Evolutionary conservation across 1,140 invertebrate genomes (phyloP), one percentile per base, ranked within the genome.

Genomic region (Lepidurus couesii): DNA sequence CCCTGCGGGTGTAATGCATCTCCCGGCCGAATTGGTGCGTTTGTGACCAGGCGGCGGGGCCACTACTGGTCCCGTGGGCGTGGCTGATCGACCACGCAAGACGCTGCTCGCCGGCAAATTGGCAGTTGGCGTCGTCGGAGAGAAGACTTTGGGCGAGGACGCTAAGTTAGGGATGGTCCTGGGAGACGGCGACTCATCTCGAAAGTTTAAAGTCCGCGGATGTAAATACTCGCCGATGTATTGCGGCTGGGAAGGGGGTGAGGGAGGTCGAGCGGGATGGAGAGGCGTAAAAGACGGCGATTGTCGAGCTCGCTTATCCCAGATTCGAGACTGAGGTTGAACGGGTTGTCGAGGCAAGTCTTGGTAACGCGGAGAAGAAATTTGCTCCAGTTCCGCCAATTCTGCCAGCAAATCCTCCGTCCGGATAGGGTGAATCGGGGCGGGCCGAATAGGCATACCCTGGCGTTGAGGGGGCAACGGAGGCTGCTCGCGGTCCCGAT

Each of bases 91-190:
- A 44, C 78, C 78, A 44, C 78, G 78, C 24, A 75, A 84, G 0
- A 93, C 92, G 80, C 92, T 91, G 85, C 91, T 92, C 0, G 92
- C 92, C 3, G 92, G 92, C 7, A 91, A 92, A 80, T 91, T 93
- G 0, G 92, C 91, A 5, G 92, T 93, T 24, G 91, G 83, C n/a
- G 90, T 89, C 81, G 91, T 91, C 0, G 90, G 87, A 42, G 89
- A 89, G 82, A 93, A 93, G 1, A 93, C 92, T 85, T 93, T 93
- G 0, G 92, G 92, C 0, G 91, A 93, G n/a, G 26, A 44, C 34
- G 44, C 43, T 21, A 75, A 42, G 42, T 7, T 75, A 16, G n/a
- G 44, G 10, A 34, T 45, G 42, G 75, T 74, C 43, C 45, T 73
- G 10, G 16, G 73, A 44, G 78, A 75, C 42, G 16, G 44, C 42